Base-by-base conservation (phyloP, 2,888 invertebrate genomes). In the Xiphydria camelus region DNA sequence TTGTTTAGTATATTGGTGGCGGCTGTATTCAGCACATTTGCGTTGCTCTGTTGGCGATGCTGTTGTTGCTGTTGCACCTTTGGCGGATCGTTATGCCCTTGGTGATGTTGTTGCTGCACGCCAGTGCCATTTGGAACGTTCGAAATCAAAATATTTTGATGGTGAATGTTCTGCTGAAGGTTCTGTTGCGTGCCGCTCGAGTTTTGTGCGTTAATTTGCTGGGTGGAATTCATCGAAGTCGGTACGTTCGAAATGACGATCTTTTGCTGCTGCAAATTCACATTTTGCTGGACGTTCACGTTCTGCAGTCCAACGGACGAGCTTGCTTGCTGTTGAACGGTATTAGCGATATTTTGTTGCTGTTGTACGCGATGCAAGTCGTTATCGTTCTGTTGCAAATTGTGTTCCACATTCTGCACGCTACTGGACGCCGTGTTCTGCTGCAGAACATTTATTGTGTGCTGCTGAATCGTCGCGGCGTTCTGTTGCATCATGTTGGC, bases 1-100 rank as follows among this genome's bases (percentile, higher is more conserved):
- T 66, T 74, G 38, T 73, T 73, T 1, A 74, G 47, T 44, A 75
- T 70, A 49, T 65, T 71, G 3, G 73, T 64, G 7, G 73, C 61
- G 2, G 72, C 53, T 1, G 72, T 64, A 53, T 71, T 74, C 6
- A 75, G 49, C 47, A 66, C 61, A 9, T 63, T 62, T 7, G 61
- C 21, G 45, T 53, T 60, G 35, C 68, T 61, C 2, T 57, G 45
- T 4, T 65, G 57, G 17, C 54, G 51, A 17, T 55, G 36, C 37
- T 39, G 43, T 15, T 29, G 47, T 31, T 51, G 49, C 37, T 42
- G 55, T 31, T 49, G 35, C 45, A 31, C 18, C n/a, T 37, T 44
- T 4, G 25, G 26, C 2, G 14, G 9, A 10, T 15, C 34, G 9
- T 6, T 34, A 4, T 34, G 34, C 23, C n/a, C n/a, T n/a, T n/a